Evolutionary conservation across 2,797 vertebrate species (phyloP).

Genomic region (Bradypus variegatus): DNA sequence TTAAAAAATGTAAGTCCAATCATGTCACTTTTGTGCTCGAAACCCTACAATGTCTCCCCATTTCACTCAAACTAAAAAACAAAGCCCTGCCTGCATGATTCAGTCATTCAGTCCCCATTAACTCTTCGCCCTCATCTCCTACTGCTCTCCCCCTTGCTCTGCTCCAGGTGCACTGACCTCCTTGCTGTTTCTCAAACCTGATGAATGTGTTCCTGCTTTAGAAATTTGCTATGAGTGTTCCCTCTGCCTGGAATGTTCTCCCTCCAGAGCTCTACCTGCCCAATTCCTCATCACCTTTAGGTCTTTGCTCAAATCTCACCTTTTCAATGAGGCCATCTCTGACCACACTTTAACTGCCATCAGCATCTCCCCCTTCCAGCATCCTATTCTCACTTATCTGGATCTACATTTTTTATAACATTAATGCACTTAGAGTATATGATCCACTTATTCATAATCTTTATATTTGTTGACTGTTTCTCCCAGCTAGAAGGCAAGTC

Average conservation of each 20-base stretch:
- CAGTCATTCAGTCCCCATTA: neutral
- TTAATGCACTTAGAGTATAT: neutral
- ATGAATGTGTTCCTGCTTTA: neutral
- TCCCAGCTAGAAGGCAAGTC: neutral
- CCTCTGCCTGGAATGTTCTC: neutral
- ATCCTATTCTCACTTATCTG: neutral
- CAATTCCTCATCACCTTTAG: neutral
- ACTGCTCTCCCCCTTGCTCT: neutral
- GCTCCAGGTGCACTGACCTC: neutral
- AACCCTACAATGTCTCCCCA: neutral
- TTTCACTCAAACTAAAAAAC: neutral
- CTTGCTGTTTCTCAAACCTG: neutral
- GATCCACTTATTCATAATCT: neutral
- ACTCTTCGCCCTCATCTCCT: neutral
- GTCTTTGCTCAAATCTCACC: neutral
- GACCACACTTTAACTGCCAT: neutral
- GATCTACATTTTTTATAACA: neutral
- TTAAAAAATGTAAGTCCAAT: neutral
- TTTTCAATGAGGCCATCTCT: neutral
- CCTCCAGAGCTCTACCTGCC: neutral
- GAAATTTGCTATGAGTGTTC: neutral
- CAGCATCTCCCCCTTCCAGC: neutral
- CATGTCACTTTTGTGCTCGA: neutral
- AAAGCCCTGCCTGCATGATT: neutral
- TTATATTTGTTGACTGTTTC: neutral